A percentile compares a stretch with the other conserved stretches of the same genome.
These are phyloP conservation scores for Sympetrum striolatum DNA, from an alignment of 2,888 invertebrate species.

Conservation along the genomic window DNA sequence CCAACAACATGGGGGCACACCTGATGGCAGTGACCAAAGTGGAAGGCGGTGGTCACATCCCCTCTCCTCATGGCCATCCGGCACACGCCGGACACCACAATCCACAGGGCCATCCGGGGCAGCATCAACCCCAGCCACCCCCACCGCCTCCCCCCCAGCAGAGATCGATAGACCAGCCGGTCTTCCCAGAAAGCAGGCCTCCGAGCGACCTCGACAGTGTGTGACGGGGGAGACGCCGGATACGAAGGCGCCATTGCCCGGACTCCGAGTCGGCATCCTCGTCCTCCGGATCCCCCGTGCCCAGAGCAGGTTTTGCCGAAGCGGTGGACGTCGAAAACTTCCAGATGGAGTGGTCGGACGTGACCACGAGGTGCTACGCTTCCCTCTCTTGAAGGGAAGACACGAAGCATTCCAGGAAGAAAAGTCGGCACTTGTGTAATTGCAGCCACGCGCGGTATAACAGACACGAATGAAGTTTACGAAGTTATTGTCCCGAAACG, in stretches of 20 bases:
- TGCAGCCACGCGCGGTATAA: no score
- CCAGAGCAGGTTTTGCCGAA: neutral
- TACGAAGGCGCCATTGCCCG: neutral
- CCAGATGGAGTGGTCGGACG: neutral
- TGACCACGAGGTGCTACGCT: neutral
- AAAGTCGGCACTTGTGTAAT: neutral
- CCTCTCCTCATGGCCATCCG: neutral
- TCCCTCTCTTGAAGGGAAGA: neutral
- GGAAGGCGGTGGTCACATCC: slow-evolving; percentile 10
- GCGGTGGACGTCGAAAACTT: slow-evolving; percentile 15
- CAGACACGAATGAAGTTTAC: no score
- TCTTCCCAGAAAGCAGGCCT: slow-evolving; percentile 27
- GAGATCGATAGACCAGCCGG: slow-evolving; percentile 4
- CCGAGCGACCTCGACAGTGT: slow-evolving; percentile 44
- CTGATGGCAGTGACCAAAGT: slow-evolving; percentile 31
- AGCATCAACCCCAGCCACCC: neutral
- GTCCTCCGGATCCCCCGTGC: neutral
- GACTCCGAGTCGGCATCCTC: neutral
- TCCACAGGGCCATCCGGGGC: neutral
- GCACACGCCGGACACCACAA: neutral
- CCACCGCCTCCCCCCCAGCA: neutral
- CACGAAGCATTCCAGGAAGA: neutral
- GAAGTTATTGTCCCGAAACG: no score
- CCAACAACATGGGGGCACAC: neutral
- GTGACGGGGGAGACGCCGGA: neutral